phyloP scores from a whole-genome alignment of 1,140 invertebrate species.

The Akabosia matsudoensis region DNA sequence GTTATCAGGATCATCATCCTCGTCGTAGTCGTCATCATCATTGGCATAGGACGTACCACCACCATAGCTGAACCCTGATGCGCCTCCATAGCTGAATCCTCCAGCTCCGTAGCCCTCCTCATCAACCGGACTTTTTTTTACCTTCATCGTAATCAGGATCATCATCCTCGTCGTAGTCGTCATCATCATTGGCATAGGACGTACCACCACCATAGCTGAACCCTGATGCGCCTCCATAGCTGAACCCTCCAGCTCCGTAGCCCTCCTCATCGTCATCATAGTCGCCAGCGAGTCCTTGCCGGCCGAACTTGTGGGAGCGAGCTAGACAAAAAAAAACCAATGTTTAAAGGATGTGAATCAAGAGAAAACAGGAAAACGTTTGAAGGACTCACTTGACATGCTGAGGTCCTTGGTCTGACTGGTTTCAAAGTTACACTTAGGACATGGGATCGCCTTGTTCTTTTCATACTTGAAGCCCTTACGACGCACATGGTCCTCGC shows the following conservation, averaged over 20 bases:
- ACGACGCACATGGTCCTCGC: conserved; percentile 90
- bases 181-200: conserved; percentile 49
- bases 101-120: conserved; percentile 52
- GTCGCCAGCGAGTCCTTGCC: conserved; percentile 68
- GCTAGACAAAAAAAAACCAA: conserved; percentile 53
- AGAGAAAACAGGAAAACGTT: conserved; percentile 43
- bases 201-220: conserved; percentile 45
- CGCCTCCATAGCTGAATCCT: conserved; percentile 50
- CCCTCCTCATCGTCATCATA: no score
- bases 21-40: conserved; percentile 44
- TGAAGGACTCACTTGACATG: conserved; percentile 77
- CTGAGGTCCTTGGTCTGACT: conserved; percentile 88
- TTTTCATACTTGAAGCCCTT: conserved; percentile 91
- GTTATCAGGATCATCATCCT: conserved; percentile 18
- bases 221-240: conserved; percentile 49
- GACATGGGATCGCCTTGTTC: conserved; percentile 84
- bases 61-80: conserved; percentile 43
- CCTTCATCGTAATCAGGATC: conserved; percentile 45
- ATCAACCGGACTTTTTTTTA: background rate
- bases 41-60: conserved; percentile 48
- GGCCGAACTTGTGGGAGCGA: conserved; percentile 75
- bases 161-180: conserved; percentile 59
- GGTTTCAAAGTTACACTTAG: conserved; percentile 88
- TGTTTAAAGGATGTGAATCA: conserved; percentile 27
- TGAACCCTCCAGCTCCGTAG: conserved; percentile 49